Evolutionary conservation across 2,113 vertebrate genomes (phyloP).

Genomic region (Rhodinocichla rosea): DNA sequence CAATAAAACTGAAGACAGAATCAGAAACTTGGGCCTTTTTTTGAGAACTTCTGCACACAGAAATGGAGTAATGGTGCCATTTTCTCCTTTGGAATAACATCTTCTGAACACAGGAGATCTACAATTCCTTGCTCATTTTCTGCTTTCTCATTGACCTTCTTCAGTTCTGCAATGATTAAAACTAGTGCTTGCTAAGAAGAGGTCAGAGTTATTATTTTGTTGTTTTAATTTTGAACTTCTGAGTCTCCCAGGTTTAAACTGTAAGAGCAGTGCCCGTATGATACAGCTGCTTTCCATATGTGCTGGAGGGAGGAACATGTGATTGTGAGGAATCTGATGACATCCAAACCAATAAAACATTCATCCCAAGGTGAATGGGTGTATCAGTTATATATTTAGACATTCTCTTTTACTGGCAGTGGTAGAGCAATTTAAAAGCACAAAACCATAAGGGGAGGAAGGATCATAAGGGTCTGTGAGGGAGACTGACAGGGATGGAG

Average conservation of each 20-base stretch:
- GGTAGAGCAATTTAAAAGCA: conserved; percentile 18
- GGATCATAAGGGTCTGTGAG: conserved; percentile 1
- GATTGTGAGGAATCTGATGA: conserved; percentile 42
- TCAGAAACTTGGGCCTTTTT: neutral
- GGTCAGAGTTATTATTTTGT: neutral
- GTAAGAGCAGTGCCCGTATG: neutral
- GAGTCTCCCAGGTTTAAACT: neutral
- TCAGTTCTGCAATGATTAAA: neutral
- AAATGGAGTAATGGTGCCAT: neutral
- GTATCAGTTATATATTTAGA: conserved; percentile 56
- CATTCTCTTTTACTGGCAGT: neutral
- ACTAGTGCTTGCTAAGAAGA: neutral
- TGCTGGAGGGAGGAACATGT: neutral
- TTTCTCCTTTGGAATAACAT: neutral
- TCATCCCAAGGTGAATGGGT: conserved; percentile 47
- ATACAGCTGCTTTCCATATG: conserved; percentile 50
- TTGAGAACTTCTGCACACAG: neutral
- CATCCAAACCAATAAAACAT: conserved; percentile 41
- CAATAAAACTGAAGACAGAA: neutral
- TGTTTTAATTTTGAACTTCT: neutral
- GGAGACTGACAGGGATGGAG: conserved; percentile 12
- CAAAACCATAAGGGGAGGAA: neutral
- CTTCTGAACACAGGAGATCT: neutral
- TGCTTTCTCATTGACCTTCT: neutral
- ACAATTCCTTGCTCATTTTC: neutral